Base-by-base conservation (phyloP, 2,888 invertebrate species). In the Diarsia brunnea region DNA sequence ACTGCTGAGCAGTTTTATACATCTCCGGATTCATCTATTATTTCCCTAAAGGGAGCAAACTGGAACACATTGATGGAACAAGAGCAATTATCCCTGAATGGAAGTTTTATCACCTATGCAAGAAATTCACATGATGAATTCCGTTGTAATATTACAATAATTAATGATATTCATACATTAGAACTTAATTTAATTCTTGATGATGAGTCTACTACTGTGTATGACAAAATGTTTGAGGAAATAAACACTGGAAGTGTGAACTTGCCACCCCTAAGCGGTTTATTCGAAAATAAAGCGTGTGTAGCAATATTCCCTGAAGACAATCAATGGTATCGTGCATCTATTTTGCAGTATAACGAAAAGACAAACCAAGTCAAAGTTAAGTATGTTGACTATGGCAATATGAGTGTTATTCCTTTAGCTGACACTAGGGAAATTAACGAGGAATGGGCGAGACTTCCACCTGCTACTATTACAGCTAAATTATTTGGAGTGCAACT, bases 371-470 rank as follows among this genome's bases (percentile, higher is more conserved):
- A 92, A 69, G 96, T 98, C 0, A 97, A 97, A 87, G 97, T 98
- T 0, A 95, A 96, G 82, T 98, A 97, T 92, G 97, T 98, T 0
- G 98, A 98, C 92, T 98, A 97, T 89, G 98, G 98, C 2, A 98
- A 98, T 88, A 92, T 95, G 12, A 97, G 97, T 89, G 87, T 94
- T 0, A 93, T 98, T 31, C 82, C 95, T 0, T 85, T 93, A 31
- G 87, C 92, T 14, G 92, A 97, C 79, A 92, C 97, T 0, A 96
- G 96, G 75, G 95, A 95, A 88, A 97, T 97, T 75, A 93, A 93
- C 55, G 91, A 93, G 0, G 94, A 97, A 47, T 97, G 97, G 93
- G 88, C 95, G 2, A 88, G 91, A 58, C 91, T 97, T 71, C 97
- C 97, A 0, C 95, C 97, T 5, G 95, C 95, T 0, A 96, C 97